Percentiles rank a stretch among this genome's conserved stretches.
Evolutionary conservation across 2,797 vertebrate species (phyloP).

Genomic region (Poeciliopsis paucimaculata): DNA sequence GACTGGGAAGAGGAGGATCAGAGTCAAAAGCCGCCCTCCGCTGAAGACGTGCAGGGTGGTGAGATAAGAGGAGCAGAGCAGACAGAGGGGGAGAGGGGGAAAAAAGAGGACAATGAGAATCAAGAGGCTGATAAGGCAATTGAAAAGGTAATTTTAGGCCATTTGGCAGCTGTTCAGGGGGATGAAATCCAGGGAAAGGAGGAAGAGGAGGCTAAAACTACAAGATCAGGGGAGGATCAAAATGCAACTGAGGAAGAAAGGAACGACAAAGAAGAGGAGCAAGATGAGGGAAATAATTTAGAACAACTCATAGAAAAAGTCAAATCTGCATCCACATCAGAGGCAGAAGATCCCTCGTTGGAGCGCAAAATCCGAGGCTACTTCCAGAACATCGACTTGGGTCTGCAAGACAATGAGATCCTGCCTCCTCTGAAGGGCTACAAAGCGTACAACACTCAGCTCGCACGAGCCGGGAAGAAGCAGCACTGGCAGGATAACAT

Average conservation of each 20-base stretch:
- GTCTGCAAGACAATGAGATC: constrained; percentile 83
- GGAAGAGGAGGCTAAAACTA: constrained; percentile 52
- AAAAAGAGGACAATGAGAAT: constrained; percentile 45
- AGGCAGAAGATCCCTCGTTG: constrained; percentile 63
- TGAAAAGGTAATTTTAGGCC: constrained; percentile 69
- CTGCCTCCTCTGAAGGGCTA: constrained; percentile 84
- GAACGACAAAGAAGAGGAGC: constrained; percentile 41
- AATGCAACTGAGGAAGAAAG: constrained; percentile 41
- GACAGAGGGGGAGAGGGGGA: constrained; percentile 52
- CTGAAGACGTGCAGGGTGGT: constrained; percentile 49
- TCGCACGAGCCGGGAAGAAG: constrained; percentile 81
- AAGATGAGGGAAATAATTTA: constrained; percentile 46
- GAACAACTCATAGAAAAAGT: constrained; percentile 46
- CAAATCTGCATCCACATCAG: constrained; percentile 32
- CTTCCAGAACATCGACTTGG: constrained; percentile 85
- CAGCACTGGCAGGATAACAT: constrained; percentile 82
- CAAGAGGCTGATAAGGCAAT: constrained; percentile 65
- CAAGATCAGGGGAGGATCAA: constrained; percentile 59
- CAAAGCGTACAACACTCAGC: constrained; percentile 85
- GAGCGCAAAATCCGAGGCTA: constrained; percentile 83
- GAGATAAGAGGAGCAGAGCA: constrained; percentile 65
- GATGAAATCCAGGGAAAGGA: constrained; percentile 61
- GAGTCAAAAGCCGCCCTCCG: constrained; percentile 52
- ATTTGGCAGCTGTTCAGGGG: constrained; percentile 65
- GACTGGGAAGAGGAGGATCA: constrained; percentile 63